Conservation (phyloP, 2,888 invertebrate genomes). For the Phaonia tiefii region DNA sequence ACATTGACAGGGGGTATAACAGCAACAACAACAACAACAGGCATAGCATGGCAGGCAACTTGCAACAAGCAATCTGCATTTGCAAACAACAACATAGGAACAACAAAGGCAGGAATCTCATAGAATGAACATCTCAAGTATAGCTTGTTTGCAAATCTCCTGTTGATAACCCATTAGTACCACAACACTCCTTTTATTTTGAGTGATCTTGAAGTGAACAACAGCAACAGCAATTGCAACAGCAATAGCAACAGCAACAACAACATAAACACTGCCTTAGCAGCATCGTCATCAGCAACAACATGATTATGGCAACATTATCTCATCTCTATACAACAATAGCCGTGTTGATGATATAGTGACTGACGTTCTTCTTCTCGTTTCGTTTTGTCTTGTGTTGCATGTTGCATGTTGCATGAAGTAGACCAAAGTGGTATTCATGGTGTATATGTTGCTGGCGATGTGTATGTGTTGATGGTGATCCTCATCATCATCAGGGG, state of each 20-base stretch:
- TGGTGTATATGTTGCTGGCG: slow-evolving; percentile 42
- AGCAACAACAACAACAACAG: slow-evolving; percentile 40
- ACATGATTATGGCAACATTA: slow-evolving; percentile 40
- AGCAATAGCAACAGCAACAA: not conserved
- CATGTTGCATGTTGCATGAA: slow-evolving; percentile 16
- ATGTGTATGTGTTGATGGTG: slow-evolving; percentile 41
- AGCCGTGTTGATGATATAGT: slow-evolving; percentile 41
- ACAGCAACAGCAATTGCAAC: slow-evolving; percentile 1
- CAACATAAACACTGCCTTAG: not conserved
- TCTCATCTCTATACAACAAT: slow-evolving; percentile 38
- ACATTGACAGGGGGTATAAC: slow-evolving; percentile 55
- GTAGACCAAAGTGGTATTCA: slow-evolving; percentile 6
- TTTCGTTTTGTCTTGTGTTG: slow-evolving; percentile 21
- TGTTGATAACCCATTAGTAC: slow-evolving; percentile 66
- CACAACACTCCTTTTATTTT: slow-evolving; percentile 63
- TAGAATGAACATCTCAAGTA: slow-evolving; percentile 24
- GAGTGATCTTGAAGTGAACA: slow-evolving; percentile 43
- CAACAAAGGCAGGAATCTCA: slow-evolving; percentile 41
- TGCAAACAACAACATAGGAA: slow-evolving; percentile 13
- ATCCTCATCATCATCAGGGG: slow-evolving; percentile 32
- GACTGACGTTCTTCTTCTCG: slow-evolving; percentile 1
- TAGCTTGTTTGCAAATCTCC: slow-evolving; percentile 62
- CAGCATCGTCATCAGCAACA: slow-evolving; percentile 6
- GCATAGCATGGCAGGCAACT: not conserved
- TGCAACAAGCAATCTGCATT: slow-evolving; percentile 14